These are phyloP conservation scores for Nephila pilipes DNA, from an alignment of 1,140 invertebrate species.

Conservation along the genomic window DNA sequence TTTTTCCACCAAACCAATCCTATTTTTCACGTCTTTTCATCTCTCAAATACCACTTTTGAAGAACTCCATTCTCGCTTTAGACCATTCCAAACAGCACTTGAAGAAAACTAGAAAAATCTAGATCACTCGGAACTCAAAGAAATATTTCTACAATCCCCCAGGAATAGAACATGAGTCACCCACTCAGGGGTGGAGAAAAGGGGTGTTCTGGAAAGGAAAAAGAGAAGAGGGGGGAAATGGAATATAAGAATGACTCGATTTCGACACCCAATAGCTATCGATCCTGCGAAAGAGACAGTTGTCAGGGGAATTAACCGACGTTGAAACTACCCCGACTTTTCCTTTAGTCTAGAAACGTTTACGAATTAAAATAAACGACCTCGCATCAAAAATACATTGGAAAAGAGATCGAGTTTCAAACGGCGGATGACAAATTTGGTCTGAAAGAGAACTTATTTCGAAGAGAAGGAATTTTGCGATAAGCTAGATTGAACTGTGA, in stretches of 20 bases:
- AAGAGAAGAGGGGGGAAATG: neutral
- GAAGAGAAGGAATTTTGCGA: neutral
- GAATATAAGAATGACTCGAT: slow-evolving; percentile 71
- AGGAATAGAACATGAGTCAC: neutral
- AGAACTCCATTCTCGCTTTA: too few relatives aligned
- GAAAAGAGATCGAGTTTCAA: neutral
- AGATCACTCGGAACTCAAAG: neutral
- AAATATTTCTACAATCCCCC: slow-evolving; percentile 10
- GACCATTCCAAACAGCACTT: too few relatives aligned
- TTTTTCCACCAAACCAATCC: too few relatives aligned
- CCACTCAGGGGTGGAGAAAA: neutral
- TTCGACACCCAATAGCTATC: slow-evolving; percentile 68
- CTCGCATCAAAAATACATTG: slow-evolving; percentile 50
- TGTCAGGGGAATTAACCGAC: slow-evolving; percentile 27
- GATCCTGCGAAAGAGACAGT: slow-evolving; percentile 31
- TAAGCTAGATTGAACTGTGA: neutral
- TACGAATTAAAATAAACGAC: slow-evolving; percentile 66
- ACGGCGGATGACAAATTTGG: neutral
- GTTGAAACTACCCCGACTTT: neutral
- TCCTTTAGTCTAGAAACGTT: neutral
- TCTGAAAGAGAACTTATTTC: neutral
- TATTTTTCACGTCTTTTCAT: too few relatives aligned
- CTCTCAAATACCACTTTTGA: too few relatives aligned
- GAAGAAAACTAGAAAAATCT: neutral
- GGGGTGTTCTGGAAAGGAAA: neutral